Evolutionary conservation across 2,888 invertebrate species (phyloP), one percentile per base, ranked within the genome.

Genomic region (Apeira syringaria): DNA sequence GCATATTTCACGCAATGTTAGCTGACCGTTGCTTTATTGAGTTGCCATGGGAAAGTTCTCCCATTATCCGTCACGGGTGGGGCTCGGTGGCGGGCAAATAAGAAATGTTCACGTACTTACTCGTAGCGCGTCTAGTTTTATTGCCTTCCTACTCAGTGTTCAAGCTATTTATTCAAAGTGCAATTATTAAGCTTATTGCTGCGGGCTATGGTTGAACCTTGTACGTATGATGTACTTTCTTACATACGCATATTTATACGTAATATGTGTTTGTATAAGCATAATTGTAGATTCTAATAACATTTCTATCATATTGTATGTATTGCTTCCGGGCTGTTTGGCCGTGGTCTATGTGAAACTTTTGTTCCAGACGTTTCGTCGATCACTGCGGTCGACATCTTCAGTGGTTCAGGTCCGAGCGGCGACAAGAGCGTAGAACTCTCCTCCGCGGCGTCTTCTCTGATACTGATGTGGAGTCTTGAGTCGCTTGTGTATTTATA

Each of bases 1-100:
- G 83, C 81, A 86, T 86, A 83, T 85, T 85, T 83, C 73, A 79
- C 68, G 69, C 67, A 65, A 72, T 82, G 81, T 81, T 83, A 78
- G 69, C 71, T 74, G 74, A 74, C 75, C 74, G 69, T 61, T 68
- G 73, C 65, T 71, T 73, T 81, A 82, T 81, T 76, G 81, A 77
- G 75, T 78, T 80, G 68, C 61, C 58, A 67, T 67, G 74, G 54
- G 66, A 73, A 80, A 81, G 67, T 78, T 80, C 54, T 64, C 61
- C 68, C 66, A 74, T 74, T 74, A 74, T 62, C 65, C 55, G 54
- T 61, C 60, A 63, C 60, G 59, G 64, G 69, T 55, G 53, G 54
- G 61, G 57, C n/a, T n/a, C n/a, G n/a, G n/a, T n/a, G n/a, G n/a
- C 59, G 59, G 38, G 62, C 38, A 34, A 68, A 68, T 65, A 66